Percentiles rank a stretch among this genome's conserved stretches.
Conservation (phyloP, 2,113 vertebrate genomes). For the Chloropsis hardwickii region DNA sequence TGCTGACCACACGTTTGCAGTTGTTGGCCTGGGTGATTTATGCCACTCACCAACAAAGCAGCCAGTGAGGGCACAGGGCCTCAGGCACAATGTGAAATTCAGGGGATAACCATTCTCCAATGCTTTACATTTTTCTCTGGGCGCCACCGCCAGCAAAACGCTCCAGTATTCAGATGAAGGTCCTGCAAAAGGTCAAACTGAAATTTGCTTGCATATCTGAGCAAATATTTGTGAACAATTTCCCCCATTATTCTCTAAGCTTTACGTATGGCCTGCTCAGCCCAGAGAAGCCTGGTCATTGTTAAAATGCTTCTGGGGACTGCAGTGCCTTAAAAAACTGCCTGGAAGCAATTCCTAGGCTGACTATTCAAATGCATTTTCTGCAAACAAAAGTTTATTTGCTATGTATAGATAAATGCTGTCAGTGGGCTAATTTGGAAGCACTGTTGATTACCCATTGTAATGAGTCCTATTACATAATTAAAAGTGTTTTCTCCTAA, state of each 20-base stretch:
- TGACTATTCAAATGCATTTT: constrained; percentile 44
- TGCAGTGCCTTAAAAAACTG: neutral
- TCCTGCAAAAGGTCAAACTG: neutral
- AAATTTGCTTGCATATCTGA: constrained; percentile 2
- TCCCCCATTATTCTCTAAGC: neutral
- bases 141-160: neutral
- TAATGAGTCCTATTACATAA: constrained; percentile 79
- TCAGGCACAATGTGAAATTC: neutral
- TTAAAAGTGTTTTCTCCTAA: constrained; percentile 76
- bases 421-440: constrained; percentile 69
- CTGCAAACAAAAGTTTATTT: constrained; percentile 69
- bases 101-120: neutral
- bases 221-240: constrained; percentile 46
- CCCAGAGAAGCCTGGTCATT: neutral
- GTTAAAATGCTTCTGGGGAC: neutral
- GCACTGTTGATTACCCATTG: constrained; percentile 75
- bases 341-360: constrained; percentile 46
- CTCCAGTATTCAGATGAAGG: constrained; percentile 1
- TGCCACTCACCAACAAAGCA: neutral
- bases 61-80: neutral
- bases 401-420: constrained; percentile 67
- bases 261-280: neutral
- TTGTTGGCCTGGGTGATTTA: neutral
- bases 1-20: neutral
- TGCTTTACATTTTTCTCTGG: constrained; percentile 1